These are phyloP conservation scores for Pseudopleuronectes americanus DNA, from an alignment of 2,797 vertebrate genomes.

Conservation along the genomic window DNA sequence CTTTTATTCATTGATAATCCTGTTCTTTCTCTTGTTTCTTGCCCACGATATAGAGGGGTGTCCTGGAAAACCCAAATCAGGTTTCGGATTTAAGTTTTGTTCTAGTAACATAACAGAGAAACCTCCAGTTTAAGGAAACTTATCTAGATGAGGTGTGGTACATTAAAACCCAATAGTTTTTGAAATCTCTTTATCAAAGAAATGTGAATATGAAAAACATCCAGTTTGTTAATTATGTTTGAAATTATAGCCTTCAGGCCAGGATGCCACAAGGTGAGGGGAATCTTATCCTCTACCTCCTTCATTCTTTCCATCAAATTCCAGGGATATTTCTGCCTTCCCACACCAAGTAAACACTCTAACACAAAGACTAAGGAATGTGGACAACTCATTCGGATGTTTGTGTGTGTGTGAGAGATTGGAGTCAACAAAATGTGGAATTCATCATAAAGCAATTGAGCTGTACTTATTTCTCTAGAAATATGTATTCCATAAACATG, in stretches of 20 bases:
- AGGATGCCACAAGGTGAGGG: slow-evolving; percentile 40
- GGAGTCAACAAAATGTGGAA: no score
- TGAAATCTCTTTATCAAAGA: slow-evolving; percentile 1
- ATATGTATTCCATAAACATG: no score
- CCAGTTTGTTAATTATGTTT: slow-evolving; percentile 22
- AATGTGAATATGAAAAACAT: slow-evolving; percentile 1
- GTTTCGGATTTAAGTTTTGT: not conserved
- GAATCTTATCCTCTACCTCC: slow-evolving; percentile 43
- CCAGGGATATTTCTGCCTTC: slow-evolving; percentile 62
- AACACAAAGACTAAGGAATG: slow-evolving; percentile 65
- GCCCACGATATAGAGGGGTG: no score
- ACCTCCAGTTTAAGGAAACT: not conserved
- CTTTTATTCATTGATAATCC: not conserved
- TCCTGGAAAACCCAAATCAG: not conserved
- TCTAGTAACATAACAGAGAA: not conserved
- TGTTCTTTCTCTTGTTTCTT: not conserved
- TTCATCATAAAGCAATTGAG: not conserved
- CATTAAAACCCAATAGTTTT: not conserved
- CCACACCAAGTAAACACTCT: slow-evolving; percentile 51
- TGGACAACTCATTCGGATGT: slow-evolving; percentile 21
- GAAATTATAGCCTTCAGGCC: slow-evolving; percentile 1
- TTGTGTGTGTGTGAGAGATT: no score
- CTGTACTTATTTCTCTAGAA: no score
- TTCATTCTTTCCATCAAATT: slow-evolving; percentile 67
- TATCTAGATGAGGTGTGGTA: not conserved